phyloP scores from a whole-genome alignment of 64 coral and sea anemone species.

The Montipora capricornis region DNA sequence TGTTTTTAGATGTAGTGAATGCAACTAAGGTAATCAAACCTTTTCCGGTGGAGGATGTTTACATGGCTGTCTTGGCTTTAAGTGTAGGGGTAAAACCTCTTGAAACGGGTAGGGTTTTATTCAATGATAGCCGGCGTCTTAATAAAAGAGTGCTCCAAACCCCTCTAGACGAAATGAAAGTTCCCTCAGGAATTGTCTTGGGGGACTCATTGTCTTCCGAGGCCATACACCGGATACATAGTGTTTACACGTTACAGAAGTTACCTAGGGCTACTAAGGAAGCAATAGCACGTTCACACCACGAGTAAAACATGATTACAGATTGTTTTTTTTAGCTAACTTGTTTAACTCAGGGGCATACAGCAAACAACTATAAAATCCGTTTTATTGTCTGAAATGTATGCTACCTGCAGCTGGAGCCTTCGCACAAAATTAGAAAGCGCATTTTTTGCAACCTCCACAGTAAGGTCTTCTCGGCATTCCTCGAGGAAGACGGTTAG shows the following conservation, averaged over 20 bases:
- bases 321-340: too few relatives aligned
- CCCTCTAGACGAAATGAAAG: background rate
- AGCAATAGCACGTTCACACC: too few relatives aligned
- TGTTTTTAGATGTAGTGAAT: constrained; percentile 27
- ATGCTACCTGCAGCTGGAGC: too few relatives aligned
- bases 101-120: background rate
- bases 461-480: too few relatives aligned
- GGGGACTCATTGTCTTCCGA: background rate
- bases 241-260: background rate
- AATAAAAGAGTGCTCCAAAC: background rate
- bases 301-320: too few relatives aligned
- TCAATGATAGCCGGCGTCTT: background rate
- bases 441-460: too few relatives aligned
- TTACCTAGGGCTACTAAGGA: too few relatives aligned
- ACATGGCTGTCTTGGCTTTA: constrained; percentile 23
- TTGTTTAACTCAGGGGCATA: too few relatives aligned
- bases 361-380: too few relatives aligned
- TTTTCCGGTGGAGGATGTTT: constrained; percentile 50
- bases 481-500: too few relatives aligned
- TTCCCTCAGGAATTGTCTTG: background rate
- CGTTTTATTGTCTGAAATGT: too few relatives aligned
- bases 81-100: background rate
- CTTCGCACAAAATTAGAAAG: too few relatives aligned
- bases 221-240: background rate
- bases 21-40: background rate